Base-by-base conservation (phyloP, 2,797 vertebrate species). In the Muscicapa comitata region DNA sequence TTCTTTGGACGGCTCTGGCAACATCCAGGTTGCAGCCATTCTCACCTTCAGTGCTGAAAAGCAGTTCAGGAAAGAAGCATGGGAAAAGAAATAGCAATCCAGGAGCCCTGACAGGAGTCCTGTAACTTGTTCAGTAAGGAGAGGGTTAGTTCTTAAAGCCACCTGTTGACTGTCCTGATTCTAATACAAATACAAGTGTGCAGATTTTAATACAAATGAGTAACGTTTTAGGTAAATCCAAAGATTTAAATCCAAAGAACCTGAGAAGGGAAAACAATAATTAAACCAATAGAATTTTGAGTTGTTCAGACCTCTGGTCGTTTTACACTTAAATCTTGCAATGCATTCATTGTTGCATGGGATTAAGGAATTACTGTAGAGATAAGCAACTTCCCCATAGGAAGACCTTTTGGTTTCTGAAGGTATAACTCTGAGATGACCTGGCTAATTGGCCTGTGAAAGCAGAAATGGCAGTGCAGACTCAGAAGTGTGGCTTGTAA, bases 391-490 rank as follows among this genome's bases (percentile, higher is more conserved):
- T 77, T 90, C 21, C 50, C n/a, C 2, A 1, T 16, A 20, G 65
- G 76, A 92, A 86, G 50, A 67, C 20, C 33, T 90, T 86, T 80
- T 72, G 40, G 50, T 77, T 94, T 90, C 68, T 83, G 61, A 57
- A 50, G 53, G 48, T 86, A 0, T 38, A 67, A 57, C 17, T 61
- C 8, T 15, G 58, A 33, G 58, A 54, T 40, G 38, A 25, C 3
- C 3, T 20, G 62, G 61, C 62, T 75, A 61, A 65, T 21, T 2
- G 6, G 61, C 45, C 66, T 50, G 21, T 59, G 26, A 63, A 62
- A 80, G 82, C 6, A 48, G 51, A 65, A 88, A 7, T 28, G 35
- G 21, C 68, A 81, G 29, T 1, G 1, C n/a, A 63, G 62, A 26
- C 42, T 67, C 7, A 0, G 50, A 71, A 92, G 38, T 0, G 0